These are phyloP conservation scores for Coboldia fuscipes DNA, from an alignment of 1,140 invertebrate genomes.

Conservation along the genomic window DNA sequence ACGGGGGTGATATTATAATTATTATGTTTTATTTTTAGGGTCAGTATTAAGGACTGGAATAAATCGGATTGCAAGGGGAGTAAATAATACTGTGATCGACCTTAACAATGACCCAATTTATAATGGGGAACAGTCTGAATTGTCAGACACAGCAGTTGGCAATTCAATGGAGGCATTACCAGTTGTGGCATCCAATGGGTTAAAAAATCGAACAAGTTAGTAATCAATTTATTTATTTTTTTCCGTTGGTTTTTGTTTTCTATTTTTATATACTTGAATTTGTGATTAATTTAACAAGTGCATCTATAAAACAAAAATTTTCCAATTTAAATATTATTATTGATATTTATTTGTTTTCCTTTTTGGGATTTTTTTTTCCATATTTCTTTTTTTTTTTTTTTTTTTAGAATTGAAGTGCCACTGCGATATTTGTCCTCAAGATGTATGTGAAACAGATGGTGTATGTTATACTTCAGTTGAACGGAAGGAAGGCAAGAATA, in stretches of 20 bases:
- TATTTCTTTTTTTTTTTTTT: not conserved
- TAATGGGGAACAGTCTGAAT: no score
- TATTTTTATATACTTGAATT: no score
- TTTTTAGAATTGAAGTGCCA: constrained; percentile 29
- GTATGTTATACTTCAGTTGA: constrained; percentile 65
- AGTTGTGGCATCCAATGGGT: not conserved
- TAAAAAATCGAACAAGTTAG: not conserved
- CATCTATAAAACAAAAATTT: not conserved
- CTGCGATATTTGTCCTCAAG: constrained; percentile 51
- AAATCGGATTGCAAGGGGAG: no score
- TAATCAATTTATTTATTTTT: not conserved
- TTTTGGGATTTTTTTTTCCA: not conserved
- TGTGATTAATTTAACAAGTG: not conserved
- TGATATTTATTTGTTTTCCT: not conserved
- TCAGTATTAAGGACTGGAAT: no score
- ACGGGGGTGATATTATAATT: no score
- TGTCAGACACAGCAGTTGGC: no score
- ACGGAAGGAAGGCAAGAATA: constrained; percentile 32
- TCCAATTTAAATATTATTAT: not conserved
- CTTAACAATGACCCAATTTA: no score
- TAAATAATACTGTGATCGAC: no score
- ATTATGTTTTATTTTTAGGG: no score
- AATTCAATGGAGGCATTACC: no score
- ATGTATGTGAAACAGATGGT: constrained; percentile 73
- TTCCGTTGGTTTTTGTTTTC: no score